A percentile compares a stretch with the other conserved stretches of the same genome.
Evolutionary conservation across 2,113 vertebrate species (phyloP).

Genomic region (Callorhinus ursinus): DNA sequence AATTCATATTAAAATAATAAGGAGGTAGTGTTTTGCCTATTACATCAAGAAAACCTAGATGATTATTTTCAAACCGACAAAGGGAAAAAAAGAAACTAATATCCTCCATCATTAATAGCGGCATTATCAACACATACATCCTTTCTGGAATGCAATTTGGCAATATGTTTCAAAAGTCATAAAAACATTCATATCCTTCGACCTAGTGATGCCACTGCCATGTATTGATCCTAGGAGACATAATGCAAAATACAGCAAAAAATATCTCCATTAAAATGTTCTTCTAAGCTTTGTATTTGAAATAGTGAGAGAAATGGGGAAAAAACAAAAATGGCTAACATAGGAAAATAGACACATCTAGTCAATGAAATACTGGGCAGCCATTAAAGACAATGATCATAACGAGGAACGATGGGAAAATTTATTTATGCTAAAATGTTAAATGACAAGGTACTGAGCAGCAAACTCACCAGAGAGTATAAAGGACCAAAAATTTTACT

Average conservation of each 20-base stretch:
- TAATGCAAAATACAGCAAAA: background rate
- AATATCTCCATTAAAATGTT: background rate
- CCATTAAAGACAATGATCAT: background rate
- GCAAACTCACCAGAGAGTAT: background rate
- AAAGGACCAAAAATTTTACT: background rate
- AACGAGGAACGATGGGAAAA: background rate
- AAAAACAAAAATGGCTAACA: background rate
- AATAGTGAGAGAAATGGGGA: background rate
- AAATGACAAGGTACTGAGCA: background rate
- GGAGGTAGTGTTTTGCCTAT: background rate
- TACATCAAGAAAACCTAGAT: slow-evolving; percentile 13
- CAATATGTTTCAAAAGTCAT: background rate
- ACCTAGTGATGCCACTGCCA: background rate
- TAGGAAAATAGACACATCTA: background rate
- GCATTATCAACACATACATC: background rate
- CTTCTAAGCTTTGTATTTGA: background rate
- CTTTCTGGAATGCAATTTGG: background rate
- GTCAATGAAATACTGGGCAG: background rate
- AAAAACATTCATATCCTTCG: background rate
- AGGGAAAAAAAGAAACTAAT: background rate
- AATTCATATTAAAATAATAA: slow-evolving; percentile 54
- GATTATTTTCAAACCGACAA: slow-evolving; percentile 15
- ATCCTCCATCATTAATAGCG: background rate
- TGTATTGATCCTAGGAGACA: background rate
- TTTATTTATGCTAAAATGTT: background rate